These are phyloP conservation scores for Lophius americanus DNA, from an alignment of 2,797 vertebrate species.

Conservation along the genomic window DNA sequence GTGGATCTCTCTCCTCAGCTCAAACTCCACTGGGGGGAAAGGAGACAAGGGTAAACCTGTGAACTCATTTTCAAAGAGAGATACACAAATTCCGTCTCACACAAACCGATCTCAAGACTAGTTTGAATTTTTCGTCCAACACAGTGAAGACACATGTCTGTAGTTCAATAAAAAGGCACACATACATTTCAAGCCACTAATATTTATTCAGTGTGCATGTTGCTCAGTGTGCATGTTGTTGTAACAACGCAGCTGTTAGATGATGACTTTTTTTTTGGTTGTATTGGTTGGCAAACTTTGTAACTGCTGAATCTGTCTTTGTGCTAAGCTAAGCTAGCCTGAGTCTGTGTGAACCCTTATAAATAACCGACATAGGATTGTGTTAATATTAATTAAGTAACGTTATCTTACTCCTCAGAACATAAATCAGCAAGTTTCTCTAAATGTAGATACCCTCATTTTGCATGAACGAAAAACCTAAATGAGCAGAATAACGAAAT, in stretches of 20 bases:
- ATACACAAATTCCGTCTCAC: not conserved
- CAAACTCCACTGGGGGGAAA: constrained; percentile 91
- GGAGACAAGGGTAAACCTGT: constrained; percentile 30
- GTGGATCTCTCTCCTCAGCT: constrained; percentile 92
- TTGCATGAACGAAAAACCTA: not conserved
- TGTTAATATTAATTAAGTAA: not conserved
- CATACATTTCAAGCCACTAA: not conserved
- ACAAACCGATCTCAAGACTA: not conserved
- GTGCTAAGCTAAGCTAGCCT: not conserved
- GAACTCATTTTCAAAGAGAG: not conserved
- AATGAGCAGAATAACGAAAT: not conserved
- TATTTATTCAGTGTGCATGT: not conserved
- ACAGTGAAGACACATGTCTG: not conserved
- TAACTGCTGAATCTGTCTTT: not conserved
- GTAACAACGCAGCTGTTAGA: too few species aligned
- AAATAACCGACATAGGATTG: not conserved
- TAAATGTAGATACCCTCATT: not conserved
- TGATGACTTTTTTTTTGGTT: too few species aligned
- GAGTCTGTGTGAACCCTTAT: not conserved
- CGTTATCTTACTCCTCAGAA: not conserved
- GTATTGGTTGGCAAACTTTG: too few species aligned
- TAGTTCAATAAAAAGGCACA: not conserved
- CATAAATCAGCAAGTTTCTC: not conserved
- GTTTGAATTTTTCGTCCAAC: not conserved
- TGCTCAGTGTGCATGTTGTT: not conserved